phyloP scores from a whole-genome alignment of 2,888 invertebrate species.

The Tenthredo livida region DNA sequence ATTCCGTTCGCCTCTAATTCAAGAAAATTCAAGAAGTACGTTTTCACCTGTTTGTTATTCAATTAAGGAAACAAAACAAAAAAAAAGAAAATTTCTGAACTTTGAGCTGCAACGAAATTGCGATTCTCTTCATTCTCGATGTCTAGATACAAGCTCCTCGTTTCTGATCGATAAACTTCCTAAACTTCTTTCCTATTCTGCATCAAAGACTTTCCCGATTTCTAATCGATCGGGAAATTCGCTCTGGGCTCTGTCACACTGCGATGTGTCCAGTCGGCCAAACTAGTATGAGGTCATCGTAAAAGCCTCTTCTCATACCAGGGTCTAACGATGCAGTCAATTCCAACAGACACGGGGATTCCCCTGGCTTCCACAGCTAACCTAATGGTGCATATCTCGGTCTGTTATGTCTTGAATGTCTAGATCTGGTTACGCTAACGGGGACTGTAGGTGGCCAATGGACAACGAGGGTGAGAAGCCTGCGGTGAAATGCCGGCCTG shows the following conservation, averaged over 20 bases:
- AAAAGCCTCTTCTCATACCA: conserved; percentile 42
- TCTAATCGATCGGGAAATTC: neutral
- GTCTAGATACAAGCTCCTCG: neutral
- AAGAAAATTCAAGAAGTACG: neutral
- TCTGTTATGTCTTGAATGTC: conserved; percentile 76
- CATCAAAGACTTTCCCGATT: neutral
- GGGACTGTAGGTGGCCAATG: conserved; percentile 61
- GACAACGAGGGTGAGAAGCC: conserved; percentile 68
- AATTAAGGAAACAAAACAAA: neutral
- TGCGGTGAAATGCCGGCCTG: conserved; percentile 74
- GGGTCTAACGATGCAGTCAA: conserved; percentile 43
- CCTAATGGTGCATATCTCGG: conserved; percentile 72
- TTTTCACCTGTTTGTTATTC: neutral
- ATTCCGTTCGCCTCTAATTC: neutral
- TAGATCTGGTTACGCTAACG: conserved; percentile 62
- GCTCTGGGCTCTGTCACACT: neutral
- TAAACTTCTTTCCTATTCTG: neutral
- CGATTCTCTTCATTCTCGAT: neutral
- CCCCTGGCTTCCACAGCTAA: conserved; percentile 37
- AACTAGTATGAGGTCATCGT: neutral
- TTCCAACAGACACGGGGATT: conserved; percentile 38
- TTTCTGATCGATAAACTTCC: neutral
- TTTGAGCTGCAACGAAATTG: neutral
- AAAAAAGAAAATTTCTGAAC: neutral
- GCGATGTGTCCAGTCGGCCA: neutral